A percentile compares a stretch with the other conserved stretches of the same genome.
phyloP scores from a whole-genome alignment of 2,888 invertebrate species.

The Agonum fuliginosum region DNA sequence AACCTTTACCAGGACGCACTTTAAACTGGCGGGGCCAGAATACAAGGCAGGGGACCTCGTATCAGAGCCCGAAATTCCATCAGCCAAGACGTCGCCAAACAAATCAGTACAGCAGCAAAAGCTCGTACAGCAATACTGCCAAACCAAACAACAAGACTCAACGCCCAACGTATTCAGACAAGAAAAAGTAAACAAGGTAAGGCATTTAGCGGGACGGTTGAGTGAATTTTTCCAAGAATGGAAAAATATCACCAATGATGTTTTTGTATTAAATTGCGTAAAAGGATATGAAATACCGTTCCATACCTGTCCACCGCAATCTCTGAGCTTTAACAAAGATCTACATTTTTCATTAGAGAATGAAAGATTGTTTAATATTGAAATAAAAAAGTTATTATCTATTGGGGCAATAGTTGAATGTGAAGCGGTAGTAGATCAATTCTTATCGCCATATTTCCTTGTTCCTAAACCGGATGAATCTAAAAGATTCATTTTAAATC shows the following conservation, averaged over 20 bases:
- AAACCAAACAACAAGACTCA: neutral
- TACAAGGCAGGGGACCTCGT: slow-evolving; percentile 16
- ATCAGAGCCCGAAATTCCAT: slow-evolving; percentile 12
- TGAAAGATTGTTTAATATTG: no score
- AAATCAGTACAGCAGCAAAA: neutral
- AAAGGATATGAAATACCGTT: slow-evolving; percentile 57
- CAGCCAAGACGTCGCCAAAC: neutral
- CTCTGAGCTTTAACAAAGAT: no score
- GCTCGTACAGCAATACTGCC: neutral
- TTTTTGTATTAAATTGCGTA: slow-evolving; percentile 47
- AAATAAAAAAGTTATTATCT: no score
- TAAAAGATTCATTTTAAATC: no score
- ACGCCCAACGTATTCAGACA: neutral
- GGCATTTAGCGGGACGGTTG: slow-evolving; percentile 54
- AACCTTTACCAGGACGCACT: neutral
- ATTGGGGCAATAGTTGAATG: no score
- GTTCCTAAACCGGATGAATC: no score
- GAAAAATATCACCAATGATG: slow-evolving; percentile 59
- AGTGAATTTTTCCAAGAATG: slow-evolving; percentile 51
- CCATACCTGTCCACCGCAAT: no score
- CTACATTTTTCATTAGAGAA: no score
- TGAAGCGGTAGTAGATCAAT: no score
- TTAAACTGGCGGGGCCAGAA: slow-evolving; percentile 44
- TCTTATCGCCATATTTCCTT: no score
- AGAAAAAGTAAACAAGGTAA: slow-evolving; percentile 6